A percentile compares a stretch with the other conserved stretches of the same genome.
These are phyloP conservation scores for Euzophera pinguis DNA, from an alignment of 2,888 invertebrate genomes.

Conservation along the genomic window DNA sequence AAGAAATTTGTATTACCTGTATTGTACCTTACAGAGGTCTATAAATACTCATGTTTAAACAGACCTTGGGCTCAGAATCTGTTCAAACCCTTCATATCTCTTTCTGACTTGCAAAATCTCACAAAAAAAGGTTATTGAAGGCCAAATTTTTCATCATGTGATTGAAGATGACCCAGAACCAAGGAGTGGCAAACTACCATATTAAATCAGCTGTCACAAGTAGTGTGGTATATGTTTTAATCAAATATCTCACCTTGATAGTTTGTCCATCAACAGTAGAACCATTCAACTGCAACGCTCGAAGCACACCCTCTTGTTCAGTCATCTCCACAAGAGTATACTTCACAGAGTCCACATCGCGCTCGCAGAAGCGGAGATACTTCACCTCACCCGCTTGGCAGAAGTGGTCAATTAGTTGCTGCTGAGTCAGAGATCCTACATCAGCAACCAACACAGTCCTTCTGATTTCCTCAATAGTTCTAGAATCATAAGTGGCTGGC, in stretches of 20 bases:
- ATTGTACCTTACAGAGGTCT: no score
- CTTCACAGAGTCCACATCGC: constrained; percentile 86
- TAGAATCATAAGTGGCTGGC: constrained; percentile 91
- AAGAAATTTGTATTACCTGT: no score
- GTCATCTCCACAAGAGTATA: constrained; percentile 96
- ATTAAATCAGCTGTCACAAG: no score
- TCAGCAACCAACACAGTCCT: constrained; percentile 94
- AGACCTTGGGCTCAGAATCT: no score
- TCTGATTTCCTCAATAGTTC: constrained; percentile 96
- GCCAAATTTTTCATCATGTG: no score
- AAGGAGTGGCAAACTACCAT: no score
- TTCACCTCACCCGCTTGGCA: constrained; percentile 95
- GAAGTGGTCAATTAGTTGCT: constrained; percentile 94
- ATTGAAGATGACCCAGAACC: no score
- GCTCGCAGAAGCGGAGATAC: constrained; percentile 94
- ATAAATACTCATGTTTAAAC: no score
- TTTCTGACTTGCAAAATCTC: no score
- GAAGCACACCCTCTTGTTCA: constrained; percentile 92
- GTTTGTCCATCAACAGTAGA: constrained; percentile 85
- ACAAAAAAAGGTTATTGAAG: no score
- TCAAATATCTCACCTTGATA: constrained; percentile 69
- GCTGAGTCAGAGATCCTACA: constrained; percentile 85
- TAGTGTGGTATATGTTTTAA: no score
- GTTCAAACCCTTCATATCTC: no score
- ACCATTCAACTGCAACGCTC: constrained; percentile 92